Evolutionary conservation across 1,140 invertebrate genomes (phyloP), one percentile per base, ranked within the genome.

Genomic region (Rhynchophorus ferrugineus): DNA sequence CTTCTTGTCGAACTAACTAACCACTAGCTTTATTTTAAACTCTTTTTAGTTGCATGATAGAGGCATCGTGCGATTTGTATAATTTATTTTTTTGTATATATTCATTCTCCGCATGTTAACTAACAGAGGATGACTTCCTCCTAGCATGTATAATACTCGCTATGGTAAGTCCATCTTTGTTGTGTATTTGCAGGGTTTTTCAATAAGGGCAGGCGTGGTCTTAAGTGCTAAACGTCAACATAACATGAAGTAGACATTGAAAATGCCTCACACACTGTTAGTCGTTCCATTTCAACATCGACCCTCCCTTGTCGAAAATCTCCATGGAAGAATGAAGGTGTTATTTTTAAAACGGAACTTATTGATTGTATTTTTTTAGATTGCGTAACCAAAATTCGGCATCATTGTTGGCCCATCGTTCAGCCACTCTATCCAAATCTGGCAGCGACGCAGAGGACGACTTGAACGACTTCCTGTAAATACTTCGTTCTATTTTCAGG

Each of bases 381-480:
- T 68, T 68, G 57, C 66, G 66, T 68, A 68, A 66, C 52, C 63
- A 60, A 36, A 66, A 59, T 56, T 62, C 66, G 2, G 58, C 66
- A 19, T 64, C 52, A 54, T 52, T 66, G 16, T 53, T 67, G 16
- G 57, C 63, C 9, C 63, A 68, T 58, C 63, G 63, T 29, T 60
- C 62, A 29, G 55, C 57, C 13, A 39, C 57, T 29, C 41, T 64
- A 44, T 46, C 55, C 13, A 58, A 58, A 46, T 60, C 59, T 33
- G 58, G 56, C 43, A 67, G 65, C 52, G 65, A 67, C 55, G 65
- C 64, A 41, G 65, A 67, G 36, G 65, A 67, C 44, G 65, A 67
- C 33, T 39, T 61, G 42, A 58, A 52, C 46, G 58, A 56, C 39
- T 56, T 56, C 46, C 16, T 54, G n/a, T 59, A 56, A 24, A 29